phyloP scores from a whole-genome alignment of 2,113 vertebrate species.

The Piprites chloris region DNA sequence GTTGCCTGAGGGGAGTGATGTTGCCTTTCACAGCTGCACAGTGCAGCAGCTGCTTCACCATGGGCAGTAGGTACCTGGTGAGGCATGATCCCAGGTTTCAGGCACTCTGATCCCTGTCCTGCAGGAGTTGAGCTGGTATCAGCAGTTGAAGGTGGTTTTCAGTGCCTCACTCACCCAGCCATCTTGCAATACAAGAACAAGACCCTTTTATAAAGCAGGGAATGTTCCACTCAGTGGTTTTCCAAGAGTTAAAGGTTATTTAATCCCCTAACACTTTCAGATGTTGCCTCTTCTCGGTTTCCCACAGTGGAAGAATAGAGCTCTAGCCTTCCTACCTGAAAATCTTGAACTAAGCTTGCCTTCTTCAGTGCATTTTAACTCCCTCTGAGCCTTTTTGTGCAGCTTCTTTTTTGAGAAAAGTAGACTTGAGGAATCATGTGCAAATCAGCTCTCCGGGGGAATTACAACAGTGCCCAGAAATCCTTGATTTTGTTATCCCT shows the following conservation, averaged over 20 bases:
- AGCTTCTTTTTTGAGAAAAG: neutral
- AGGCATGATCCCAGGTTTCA: neutral
- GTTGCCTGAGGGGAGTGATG: neutral
- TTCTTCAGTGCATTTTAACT: neutral
- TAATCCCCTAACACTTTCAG: neutral
- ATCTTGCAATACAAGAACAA: neutral
- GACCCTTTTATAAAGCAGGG: neutral
- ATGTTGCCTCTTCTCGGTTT: neutral
- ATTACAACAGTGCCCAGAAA: neutral
- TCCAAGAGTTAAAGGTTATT: neutral
- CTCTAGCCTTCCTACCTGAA: neutral
- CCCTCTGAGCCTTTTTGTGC: neutral
- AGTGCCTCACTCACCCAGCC: neutral
- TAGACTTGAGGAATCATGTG: neutral
- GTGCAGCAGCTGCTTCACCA: neutral
- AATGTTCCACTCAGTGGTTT: neutral
- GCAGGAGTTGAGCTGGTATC: neutral
- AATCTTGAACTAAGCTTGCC: neutral
- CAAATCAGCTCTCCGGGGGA: neutral
- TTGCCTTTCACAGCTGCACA: neutral
- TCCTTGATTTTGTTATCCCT: neutral
- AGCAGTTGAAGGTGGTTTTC: neutral
- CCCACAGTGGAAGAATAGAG: neutral
- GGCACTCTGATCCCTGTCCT: neutral
- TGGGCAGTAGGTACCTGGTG: accelerated